These are phyloP conservation scores for Magallana nippona DNA, from an alignment of 2,888 invertebrate species.

Conservation along the genomic window DNA sequence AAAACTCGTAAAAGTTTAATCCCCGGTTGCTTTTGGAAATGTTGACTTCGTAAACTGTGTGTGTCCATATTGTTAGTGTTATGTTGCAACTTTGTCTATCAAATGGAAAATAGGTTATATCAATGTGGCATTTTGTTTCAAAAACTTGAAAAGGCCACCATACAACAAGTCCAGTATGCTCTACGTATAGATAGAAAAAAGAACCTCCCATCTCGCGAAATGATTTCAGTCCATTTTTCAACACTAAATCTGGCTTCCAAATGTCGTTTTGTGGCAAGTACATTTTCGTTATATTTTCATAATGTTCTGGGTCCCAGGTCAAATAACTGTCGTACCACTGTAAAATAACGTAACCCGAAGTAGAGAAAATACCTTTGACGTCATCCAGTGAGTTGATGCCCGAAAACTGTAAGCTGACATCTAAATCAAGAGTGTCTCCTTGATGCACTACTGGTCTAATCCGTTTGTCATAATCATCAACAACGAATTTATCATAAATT, in stretches of 20 bases:
- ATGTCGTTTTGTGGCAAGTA: constrained; percentile 42
- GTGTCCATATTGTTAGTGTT: constrained; percentile 41
- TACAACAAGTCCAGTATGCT: constrained; percentile 32
- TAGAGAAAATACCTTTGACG: constrained; percentile 25
- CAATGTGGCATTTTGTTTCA: constrained; percentile 46
- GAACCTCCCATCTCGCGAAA: constrained; percentile 16
- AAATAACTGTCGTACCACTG: constrained; percentile 37
- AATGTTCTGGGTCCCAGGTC: constrained; percentile 26
- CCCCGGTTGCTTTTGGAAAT: constrained; percentile 28
- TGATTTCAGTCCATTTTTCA: constrained; percentile 35
- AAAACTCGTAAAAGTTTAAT: neutral
- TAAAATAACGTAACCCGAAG: neutral
- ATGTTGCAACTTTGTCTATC: constrained; percentile 52
- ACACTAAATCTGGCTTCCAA: constrained; percentile 44
- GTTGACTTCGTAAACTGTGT: constrained; percentile 41
- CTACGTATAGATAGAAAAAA: neutral
- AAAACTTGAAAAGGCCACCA: constrained; percentile 53
- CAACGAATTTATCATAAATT: constrained; percentile 13
- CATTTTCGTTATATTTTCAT: constrained; percentile 32
- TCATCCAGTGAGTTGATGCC: constrained; percentile 36
- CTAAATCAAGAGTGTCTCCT: neutral
- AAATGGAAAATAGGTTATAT: constrained; percentile 49
- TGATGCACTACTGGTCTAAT: neutral
- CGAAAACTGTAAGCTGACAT: neutral
- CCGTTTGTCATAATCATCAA: constrained; percentile 6